A percentile compares a stretch with the other conserved stretches of the same genome.
Conservation (phyloP, 2,113 vertebrate species). For the Antechinus stuartii region DNA sequence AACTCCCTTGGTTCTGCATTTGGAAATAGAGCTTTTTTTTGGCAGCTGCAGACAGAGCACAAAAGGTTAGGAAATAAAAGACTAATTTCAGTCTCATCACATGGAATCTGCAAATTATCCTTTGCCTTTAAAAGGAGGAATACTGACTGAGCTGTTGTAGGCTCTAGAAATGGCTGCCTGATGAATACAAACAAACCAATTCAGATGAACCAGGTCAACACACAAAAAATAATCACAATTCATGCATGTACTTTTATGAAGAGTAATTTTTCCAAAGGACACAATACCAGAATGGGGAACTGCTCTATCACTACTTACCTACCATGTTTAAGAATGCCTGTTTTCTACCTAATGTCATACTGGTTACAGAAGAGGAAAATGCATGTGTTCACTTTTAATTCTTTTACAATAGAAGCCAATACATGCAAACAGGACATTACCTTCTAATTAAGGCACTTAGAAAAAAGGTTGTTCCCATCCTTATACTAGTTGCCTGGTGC, state of each 20-base stretch:
- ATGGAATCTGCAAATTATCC: constrained; percentile 59
- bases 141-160: constrained; percentile 35
- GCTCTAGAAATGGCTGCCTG: constrained; percentile 47
- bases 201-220: constrained; percentile 53
- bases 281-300: constrained; percentile 15
- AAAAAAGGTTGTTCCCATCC: not conserved
- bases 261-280: constrained; percentile 41
- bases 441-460: constrained; percentile 15
- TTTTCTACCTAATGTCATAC: not conserved
- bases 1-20: constrained; percentile 61
- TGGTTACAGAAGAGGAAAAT: not conserved
- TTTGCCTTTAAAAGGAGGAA: constrained; percentile 59
- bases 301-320: not conserved
- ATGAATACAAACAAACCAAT: constrained; percentile 38
- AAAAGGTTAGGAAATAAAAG: constrained; percentile 64
- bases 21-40: constrained; percentile 71
- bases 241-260: constrained; percentile 2
- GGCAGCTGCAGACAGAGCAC: constrained; percentile 67
- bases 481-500: not conserved
- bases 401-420: not conserved
- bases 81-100: constrained; percentile 70
- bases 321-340: not conserved
- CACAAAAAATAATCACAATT: constrained; percentile 14
- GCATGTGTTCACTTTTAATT: not conserved
- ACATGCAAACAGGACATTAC: not conserved